These are phyloP conservation scores for Linurgus olivaceus DNA, from an alignment of 2,797 vertebrate genomes.

Conservation along the genomic window DNA sequence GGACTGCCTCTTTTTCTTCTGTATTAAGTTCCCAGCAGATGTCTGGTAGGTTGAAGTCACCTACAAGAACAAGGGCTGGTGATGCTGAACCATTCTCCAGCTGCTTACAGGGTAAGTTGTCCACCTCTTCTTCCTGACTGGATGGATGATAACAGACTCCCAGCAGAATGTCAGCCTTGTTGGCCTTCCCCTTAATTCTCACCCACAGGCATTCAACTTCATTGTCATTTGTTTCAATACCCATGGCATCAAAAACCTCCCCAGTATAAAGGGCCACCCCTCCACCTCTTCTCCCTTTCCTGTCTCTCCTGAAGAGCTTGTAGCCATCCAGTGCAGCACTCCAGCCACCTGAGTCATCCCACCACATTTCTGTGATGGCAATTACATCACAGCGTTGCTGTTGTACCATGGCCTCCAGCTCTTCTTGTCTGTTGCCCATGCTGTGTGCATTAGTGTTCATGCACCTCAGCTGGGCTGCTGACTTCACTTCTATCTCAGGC, in stretches of 20 bases:
- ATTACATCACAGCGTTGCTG: background rate
- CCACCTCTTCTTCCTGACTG: background rate
- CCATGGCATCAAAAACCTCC: background rate
- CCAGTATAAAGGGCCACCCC: background rate
- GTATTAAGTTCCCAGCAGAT: background rate
- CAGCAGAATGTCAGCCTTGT: background rate
- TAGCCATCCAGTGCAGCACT: background rate
- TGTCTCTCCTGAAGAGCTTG: background rate
- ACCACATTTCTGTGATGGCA: background rate
- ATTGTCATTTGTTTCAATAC: background rate
- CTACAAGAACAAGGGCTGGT: background rate
- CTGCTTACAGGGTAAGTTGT: background rate
- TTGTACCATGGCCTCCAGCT: background rate
- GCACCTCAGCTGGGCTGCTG: background rate
- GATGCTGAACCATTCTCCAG: background rate
- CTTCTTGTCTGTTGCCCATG: too few species aligned
- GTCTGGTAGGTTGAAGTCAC: background rate
- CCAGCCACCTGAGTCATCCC: background rate
- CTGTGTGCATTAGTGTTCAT: rapidly evolving
- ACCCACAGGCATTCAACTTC: too few species aligned
- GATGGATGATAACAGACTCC: background rate
- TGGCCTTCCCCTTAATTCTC: background rate
- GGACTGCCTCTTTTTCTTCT: background rate
- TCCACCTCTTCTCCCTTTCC: too few species aligned
- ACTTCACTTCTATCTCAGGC: background rate